Percentiles rank a stretch among this genome's conserved stretches.
These are phyloP conservation scores for Isichthys henryi DNA, from an alignment of 2,113 vertebrate species.

Conservation along the genomic window DNA sequence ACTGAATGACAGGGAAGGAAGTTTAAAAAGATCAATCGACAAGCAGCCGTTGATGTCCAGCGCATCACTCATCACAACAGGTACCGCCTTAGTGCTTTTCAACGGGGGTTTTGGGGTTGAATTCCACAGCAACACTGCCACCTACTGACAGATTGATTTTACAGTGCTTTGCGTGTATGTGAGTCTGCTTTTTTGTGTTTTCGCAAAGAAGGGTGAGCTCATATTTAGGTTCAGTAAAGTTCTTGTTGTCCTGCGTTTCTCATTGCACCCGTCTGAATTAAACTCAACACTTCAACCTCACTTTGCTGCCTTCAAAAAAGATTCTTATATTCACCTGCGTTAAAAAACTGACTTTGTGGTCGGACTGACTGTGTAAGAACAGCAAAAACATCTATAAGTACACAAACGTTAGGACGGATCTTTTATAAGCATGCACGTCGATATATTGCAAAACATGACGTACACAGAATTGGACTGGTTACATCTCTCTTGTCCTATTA, in stretches of 20 bases:
- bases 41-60: not conserved
- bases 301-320: constrained; percentile 43
- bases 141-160: constrained; percentile 46
- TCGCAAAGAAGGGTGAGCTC: constrained; percentile 55
- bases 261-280: constrained; percentile 50
- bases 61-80: not conserved
- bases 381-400: not conserved
- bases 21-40: not conserved
- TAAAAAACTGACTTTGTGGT: not conserved
- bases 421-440: not conserved
- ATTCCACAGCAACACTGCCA: constrained; percentile 62
- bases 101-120: not conserved
- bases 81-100: not conserved
- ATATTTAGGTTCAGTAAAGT: constrained; percentile 55
- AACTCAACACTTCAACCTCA: constrained; percentile 48
- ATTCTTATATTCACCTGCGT: not conserved
- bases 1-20: not conserved
- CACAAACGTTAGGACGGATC: not conserved
- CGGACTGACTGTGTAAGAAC: not conserved
- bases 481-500: not conserved
- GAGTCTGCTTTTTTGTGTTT: not conserved
- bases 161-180: not conserved
- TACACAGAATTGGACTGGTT: not conserved
- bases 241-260: constrained; percentile 49
- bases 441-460: not conserved